A percentile compares a stretch with the other conserved stretches of the same genome.
Evolutionary conservation across 2,888 invertebrate species (phyloP).

Genomic region (Spisula subtruncata): DNA sequence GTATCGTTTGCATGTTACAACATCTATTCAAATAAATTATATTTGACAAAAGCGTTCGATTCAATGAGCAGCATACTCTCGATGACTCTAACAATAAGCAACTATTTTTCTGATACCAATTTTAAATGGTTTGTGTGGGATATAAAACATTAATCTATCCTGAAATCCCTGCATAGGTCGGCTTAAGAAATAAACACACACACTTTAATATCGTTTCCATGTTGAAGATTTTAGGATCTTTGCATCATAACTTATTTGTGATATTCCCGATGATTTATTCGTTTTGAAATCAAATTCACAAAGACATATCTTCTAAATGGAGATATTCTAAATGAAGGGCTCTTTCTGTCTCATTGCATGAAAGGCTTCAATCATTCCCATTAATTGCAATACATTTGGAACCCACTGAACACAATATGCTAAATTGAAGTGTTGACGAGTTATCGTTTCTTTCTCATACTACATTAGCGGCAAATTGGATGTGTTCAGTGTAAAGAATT

Average conservation of each 20-base stretch:
- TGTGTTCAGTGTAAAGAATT: too few species aligned
- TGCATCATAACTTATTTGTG: conserved; percentile 18
- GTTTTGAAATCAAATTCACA: conserved; percentile 16
- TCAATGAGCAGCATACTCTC: not conserved
- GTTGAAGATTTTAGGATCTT: not conserved
- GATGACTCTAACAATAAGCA: conserved; percentile 6
- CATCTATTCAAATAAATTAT: too few species aligned
- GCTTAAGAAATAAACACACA: not conserved
- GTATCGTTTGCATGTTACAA: too few species aligned
- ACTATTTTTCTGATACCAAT: not conserved
- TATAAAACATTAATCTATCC: conserved; percentile 8
- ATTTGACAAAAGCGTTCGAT: too few species aligned
- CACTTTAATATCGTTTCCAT: not conserved
- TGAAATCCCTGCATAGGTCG: not conserved
- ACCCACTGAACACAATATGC: too few species aligned
- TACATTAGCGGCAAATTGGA: too few species aligned
- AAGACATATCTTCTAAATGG: not conserved
- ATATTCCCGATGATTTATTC: conserved; percentile 9
- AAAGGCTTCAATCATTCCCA: too few species aligned
- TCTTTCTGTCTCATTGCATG: too few species aligned
- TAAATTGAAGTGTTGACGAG: too few species aligned
- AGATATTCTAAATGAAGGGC: too few species aligned
- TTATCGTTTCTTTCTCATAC: too few species aligned
- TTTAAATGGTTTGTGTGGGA: not conserved
- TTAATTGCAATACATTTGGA: too few species aligned